Conservation (phyloP, 2,888 invertebrate genomes). For the Idaea aversata region DNA sequence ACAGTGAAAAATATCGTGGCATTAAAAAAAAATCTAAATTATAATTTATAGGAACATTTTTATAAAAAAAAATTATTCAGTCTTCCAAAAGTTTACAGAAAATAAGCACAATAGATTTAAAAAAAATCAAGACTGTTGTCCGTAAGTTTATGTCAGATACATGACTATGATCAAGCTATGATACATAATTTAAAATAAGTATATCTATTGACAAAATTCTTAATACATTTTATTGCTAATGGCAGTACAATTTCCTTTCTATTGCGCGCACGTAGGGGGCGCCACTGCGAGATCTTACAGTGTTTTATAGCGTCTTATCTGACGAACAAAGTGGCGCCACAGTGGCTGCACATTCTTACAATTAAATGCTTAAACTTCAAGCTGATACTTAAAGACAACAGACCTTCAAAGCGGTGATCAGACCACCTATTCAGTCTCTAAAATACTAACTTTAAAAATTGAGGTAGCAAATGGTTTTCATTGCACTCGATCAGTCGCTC, state of each 20-base stretch:
- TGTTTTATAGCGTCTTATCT: neutral
- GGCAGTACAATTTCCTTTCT: slow-evolving; percentile 6
- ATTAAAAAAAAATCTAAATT: slow-evolving; percentile 77
- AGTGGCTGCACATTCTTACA: neutral
- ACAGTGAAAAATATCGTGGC: slow-evolving; percentile 70
- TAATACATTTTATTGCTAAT: slow-evolving; percentile 18
- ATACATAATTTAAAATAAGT: slow-evolving; percentile 27
- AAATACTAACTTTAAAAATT: slow-evolving; percentile 44
- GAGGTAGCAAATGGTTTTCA: slow-evolving; percentile 69
- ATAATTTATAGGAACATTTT: slow-evolving; percentile 78
- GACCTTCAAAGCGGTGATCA: slow-evolving; percentile 69
- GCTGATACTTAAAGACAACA: slow-evolving; percentile 58
- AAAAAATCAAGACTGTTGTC: slow-evolving; percentile 67
- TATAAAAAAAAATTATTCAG: slow-evolving; percentile 63
- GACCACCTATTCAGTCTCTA: slow-evolving; percentile 78
- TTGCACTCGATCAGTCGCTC: slow-evolving; percentile 43
- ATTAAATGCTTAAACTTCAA: slow-evolving; percentile 3
- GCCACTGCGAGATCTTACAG: neutral
- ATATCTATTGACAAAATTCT: slow-evolving; percentile 29
- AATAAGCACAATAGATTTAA: slow-evolving; percentile 57
- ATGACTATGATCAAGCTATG: slow-evolving; percentile 30
- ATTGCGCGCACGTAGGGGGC: neutral
- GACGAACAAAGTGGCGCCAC: neutral
- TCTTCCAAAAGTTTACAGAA: slow-evolving; percentile 75
- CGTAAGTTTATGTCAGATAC: slow-evolving; percentile 43